Evolutionary conservation across 1,140 invertebrate species (phyloP).

Genomic region (Drosophila ohnishii): DNA sequence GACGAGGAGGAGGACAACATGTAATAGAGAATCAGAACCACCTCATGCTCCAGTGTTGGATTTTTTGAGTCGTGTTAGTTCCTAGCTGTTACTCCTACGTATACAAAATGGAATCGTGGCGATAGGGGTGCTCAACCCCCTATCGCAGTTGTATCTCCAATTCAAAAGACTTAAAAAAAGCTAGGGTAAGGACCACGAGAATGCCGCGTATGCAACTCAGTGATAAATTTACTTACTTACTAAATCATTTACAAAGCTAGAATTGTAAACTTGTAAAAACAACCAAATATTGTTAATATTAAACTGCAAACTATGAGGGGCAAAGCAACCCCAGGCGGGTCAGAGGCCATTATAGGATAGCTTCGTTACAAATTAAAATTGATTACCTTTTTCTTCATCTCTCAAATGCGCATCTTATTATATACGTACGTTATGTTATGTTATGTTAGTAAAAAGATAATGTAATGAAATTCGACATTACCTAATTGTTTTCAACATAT

Average conservation of each 20-base stretch:
- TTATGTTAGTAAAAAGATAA: too few relatives aligned
- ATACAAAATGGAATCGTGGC: not conserved
- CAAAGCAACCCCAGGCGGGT: too few relatives aligned
- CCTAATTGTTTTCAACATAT: too few relatives aligned
- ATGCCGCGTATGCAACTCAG: not conserved
- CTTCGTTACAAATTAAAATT: too few relatives aligned
- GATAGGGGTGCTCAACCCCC: too few relatives aligned
- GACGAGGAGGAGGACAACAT: not conserved
- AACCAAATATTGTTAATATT: too few relatives aligned
- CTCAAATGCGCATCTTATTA: not conserved
- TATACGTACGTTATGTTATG: too few relatives aligned
- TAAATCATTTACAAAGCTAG: not conserved
- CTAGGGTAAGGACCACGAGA: not conserved
- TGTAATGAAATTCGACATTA: too few relatives aligned
- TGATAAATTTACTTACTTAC: not conserved
- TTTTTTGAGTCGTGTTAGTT: slow-evolving; percentile 7
- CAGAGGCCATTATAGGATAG: too few relatives aligned
- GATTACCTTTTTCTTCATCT: not conserved
- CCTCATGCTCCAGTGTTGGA: not conserved
- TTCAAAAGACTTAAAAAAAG: slow-evolving; percentile 8
- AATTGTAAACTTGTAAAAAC: not conserved
- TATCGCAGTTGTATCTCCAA: not conserved
- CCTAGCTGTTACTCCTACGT: slow-evolving; percentile 13
- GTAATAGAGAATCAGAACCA: not conserved
- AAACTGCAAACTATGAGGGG: too few relatives aligned